Evolutionary conservation across 2,888 invertebrate species (phyloP).

Genomic region (Caenorhabditis plicata): DNA sequence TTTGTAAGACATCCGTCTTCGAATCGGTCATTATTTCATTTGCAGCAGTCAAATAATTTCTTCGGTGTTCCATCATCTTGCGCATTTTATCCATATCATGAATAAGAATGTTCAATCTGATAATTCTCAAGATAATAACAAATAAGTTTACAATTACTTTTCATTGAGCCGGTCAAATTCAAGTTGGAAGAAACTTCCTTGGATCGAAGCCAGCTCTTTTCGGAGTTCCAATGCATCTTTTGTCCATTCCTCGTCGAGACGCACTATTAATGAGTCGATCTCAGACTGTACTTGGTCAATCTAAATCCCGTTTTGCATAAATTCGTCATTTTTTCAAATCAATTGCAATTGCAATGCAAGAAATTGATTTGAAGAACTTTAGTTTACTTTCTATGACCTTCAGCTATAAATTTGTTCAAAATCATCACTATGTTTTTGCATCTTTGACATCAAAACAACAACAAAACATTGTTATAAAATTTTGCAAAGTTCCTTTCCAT

Average conservation of each 20-base stretch:
- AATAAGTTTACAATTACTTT: slow-evolving; percentile 40
- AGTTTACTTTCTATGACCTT: slow-evolving; percentile 3
- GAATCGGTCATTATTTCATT: slow-evolving; percentile 44
- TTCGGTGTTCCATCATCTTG: slow-evolving; percentile 40
- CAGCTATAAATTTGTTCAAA: too few relatives aligned
- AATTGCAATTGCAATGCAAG: not conserved
- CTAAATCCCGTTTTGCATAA: slow-evolving; percentile 28
- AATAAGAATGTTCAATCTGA: slow-evolving; percentile 55
- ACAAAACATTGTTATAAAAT: too few relatives aligned
- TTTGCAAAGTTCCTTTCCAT: too few relatives aligned
- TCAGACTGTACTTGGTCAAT: slow-evolving; percentile 45
- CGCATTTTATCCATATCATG: slow-evolving; percentile 50
- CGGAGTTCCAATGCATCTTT: slow-evolving; percentile 45
- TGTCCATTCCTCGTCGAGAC: slow-evolving; percentile 52
- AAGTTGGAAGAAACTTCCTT: slow-evolving; percentile 59
- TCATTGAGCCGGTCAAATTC: slow-evolving; percentile 59
- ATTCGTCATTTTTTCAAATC: not conserved
- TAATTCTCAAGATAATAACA: not conserved
- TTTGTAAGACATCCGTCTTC: slow-evolving; percentile 37
- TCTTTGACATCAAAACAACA: not conserved
- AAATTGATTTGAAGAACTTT: not conserved
- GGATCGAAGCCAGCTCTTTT: slow-evolving; percentile 50
- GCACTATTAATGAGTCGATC: slow-evolving; percentile 39
- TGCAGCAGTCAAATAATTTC: slow-evolving; percentile 38
- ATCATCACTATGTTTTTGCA: too few relatives aligned